phyloP scores from a whole-genome alignment of 1,140 invertebrate species.

The Drosophila carrolli region DNA sequence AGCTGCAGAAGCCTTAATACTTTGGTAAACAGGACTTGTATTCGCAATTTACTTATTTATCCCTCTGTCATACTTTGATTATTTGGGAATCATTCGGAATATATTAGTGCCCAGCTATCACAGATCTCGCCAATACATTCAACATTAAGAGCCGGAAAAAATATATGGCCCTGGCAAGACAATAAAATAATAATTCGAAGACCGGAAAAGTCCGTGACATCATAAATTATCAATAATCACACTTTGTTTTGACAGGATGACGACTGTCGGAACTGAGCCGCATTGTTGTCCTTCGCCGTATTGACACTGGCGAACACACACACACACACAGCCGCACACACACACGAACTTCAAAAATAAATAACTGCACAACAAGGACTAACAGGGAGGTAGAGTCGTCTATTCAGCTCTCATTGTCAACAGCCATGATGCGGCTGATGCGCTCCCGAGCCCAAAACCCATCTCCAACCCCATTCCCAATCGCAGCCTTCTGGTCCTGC shows the following conservation, averaged over 20 bases:
- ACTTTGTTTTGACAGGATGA: conserved; percentile 84
- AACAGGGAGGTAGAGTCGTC: conserved; percentile 50
- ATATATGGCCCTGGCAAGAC: conserved; percentile 37
- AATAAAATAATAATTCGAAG: conserved; percentile 68
- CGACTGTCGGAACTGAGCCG: conserved; percentile 71
- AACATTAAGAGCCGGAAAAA: conserved; percentile 25
- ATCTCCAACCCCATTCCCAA: conserved; percentile 1
- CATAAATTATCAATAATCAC: conserved; percentile 84
- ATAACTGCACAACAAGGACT: conserved; percentile 48
- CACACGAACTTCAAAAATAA: conserved; percentile 47
- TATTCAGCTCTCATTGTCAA: conserved; percentile 72
- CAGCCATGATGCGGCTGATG: conserved; percentile 74
- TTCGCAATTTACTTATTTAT: conserved; percentile 9
- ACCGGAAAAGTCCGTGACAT: conserved; percentile 77
- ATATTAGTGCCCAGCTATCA: conserved; percentile 10
- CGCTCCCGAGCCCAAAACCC: conserved; percentile 28
- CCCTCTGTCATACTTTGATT: conserved; percentile 13
- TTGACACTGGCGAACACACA: conserved; percentile 47
- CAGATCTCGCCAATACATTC: conserved; percentile 6
- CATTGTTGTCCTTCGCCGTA: conserved; percentile 66
- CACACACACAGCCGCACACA: conserved; percentile 7
- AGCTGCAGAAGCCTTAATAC: neutral
- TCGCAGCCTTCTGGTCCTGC: conserved; percentile 28
- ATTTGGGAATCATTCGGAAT: conserved; percentile 27
- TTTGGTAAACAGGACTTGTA: neutral